Evolutionary conservation across 2,888 invertebrate genomes (phyloP), one percentile per base, ranked within the genome.

Genomic region (Marasmarcha lunaedactyla): DNA sequence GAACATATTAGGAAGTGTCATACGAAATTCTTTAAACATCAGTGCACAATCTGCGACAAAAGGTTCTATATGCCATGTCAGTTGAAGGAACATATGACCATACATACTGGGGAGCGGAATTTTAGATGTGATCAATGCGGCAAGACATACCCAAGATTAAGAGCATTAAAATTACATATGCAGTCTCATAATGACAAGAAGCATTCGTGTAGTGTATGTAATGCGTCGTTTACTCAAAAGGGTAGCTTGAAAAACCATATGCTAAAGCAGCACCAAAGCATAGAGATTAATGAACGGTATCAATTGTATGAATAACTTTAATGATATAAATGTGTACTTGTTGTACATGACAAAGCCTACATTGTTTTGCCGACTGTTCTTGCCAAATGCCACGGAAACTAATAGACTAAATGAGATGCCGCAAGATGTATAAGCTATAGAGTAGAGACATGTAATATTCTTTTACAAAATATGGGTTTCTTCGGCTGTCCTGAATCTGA

Each of bases 21-120:
- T 30, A 30, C 30, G 1, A 71, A 71, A 38, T 47, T 42, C 1
- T 76, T 61, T 37, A 62, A 57, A 0, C 52, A 63, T n/a, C 53
- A 57, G 38, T 62, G 58, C 13, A 58, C 64, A 1, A 25, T 25
- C 3, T 36, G 12, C 11, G 36, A 11, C 6, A 36, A 25, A 36
- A 36, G 25, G 30, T 30, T 30, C 30, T 30, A 30, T 10, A 30
- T 30, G 30, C 30, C 30, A 1, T 36, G 10, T 36, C n/a, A 10
- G 25, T 46, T 76, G 13, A 65, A 50, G 2, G 62, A 67, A 26
- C 78, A 77, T 45, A 55, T 71, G 43, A 52, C 52, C 33, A 63
- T 64, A 14, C 69, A 71, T 39, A 46, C 47, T 1, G 50, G 62
- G 36, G 61, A 63, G 25, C 54, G 49, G 14, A 44, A 54, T 2